A percentile compares a stretch with the other conserved stretches of the same genome.
phyloP scores from a whole-genome alignment of 37 sponge, comb jelly and placozoan genomes.

The Chondrosia reniformis region DNA sequence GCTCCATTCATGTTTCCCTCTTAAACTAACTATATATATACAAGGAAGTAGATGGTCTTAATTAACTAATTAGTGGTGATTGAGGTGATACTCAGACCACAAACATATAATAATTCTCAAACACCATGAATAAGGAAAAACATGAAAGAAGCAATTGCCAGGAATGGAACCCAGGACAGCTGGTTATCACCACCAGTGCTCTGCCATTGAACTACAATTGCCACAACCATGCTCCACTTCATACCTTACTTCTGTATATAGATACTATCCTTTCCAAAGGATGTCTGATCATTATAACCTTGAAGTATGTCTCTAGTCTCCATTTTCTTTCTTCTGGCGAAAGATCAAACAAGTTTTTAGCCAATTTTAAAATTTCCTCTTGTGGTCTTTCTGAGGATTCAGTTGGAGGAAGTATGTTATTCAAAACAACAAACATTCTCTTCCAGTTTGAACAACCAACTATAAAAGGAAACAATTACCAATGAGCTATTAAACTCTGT shows the following conservation, averaged over 20 bases:
- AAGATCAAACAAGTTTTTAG: constrained; percentile 10
- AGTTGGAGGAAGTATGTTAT: constrained; percentile 28
- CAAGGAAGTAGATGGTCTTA: too few relatives aligned
- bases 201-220: too few relatives aligned
- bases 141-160: too few relatives aligned
- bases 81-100: too few relatives aligned
- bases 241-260: constrained; percentile 32
- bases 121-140: too few relatives aligned
- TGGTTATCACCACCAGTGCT: too few relatives aligned
- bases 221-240: background rate
- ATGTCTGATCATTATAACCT: constrained; percentile 50
- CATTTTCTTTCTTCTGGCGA: background rate
- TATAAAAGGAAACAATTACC: constrained; percentile 2
- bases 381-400: constrained; percentile 39
- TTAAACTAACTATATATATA: too few relatives aligned
- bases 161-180: too few relatives aligned
- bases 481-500: background rate
- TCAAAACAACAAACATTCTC: constrained; percentile 46
- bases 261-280: constrained; percentile 60
- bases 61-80: too few relatives aligned
- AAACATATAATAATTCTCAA: too few relatives aligned
- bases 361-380: constrained; percentile 12
- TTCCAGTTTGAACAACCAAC: constrained; percentile 65
- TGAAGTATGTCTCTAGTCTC: constrained; percentile 36
- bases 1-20: too few relatives aligned